Evolutionary conservation across 2,888 invertebrate genomes (phyloP).

Genomic region (Microplitis manilae): DNA sequence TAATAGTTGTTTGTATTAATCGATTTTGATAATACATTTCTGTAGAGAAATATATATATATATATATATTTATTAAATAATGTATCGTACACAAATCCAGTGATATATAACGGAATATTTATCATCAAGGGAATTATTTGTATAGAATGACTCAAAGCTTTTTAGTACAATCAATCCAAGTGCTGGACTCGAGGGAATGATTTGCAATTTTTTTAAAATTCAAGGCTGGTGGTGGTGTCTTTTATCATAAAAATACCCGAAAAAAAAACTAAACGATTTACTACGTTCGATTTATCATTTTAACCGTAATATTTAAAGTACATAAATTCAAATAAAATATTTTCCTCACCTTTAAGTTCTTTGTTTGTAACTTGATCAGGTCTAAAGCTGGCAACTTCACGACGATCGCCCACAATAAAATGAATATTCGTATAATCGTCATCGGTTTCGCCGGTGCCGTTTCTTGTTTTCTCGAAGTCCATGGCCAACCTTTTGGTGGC

Average conservation of each 20-base stretch:
- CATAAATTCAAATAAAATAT: not conserved
- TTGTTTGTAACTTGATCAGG: conserved; percentile 65
- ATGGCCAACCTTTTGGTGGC: conserved; percentile 62
- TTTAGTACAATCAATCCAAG: not conserved
- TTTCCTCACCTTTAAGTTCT: conserved; percentile 64
- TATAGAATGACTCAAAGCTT: not conserved
- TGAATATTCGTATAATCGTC: conserved; percentile 64
- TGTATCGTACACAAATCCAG: no score
- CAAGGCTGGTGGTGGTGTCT: no score
- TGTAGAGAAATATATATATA: no score
- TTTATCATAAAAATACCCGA: no score
- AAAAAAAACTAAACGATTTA: no score
- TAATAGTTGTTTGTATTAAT: no score
- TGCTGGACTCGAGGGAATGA: not conserved
- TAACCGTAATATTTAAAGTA: not conserved
- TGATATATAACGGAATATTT: no score
- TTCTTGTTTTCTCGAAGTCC: conserved; percentile 65
- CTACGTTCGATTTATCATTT: no score
- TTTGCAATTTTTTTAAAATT: no score
- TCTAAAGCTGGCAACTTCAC: conserved; percentile 64
- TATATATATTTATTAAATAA: no score
- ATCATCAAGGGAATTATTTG: no score
- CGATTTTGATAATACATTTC: no score
- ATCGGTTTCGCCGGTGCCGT: conserved; percentile 64
- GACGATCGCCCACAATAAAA: conserved; percentile 66